Evolutionary conservation across 2,113 vertebrate species (phyloP).

Genomic region (Zosterops borbonicus): DNA sequence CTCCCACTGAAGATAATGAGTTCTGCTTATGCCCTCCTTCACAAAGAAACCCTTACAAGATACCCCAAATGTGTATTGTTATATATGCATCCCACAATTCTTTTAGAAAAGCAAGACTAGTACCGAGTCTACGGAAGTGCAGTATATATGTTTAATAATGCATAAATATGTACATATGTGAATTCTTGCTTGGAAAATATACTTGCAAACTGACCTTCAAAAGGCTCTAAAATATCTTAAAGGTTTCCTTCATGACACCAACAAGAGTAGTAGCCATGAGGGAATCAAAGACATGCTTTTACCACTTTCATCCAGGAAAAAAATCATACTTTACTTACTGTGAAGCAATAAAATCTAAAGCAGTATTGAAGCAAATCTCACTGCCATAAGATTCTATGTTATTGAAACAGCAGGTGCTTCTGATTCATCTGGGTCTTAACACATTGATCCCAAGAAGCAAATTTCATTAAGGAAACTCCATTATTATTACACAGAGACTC

Average conservation of each 20-base stretch:
- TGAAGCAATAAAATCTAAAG: slow-evolving; percentile 41
- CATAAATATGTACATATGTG: rapidly evolving
- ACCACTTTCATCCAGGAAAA: neutral
- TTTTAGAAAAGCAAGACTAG: neutral
- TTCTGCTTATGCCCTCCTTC: neutral
- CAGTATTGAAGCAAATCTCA: neutral
- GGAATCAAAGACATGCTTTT: slow-evolving; percentile 19
- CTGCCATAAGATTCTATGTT: neutral
- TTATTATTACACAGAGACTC: slow-evolving; percentile 15
- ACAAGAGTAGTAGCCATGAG: neutral
- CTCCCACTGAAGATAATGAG: neutral
- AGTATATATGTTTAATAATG: neutral
- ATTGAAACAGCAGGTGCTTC: slow-evolving; percentile 49
- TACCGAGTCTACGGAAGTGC: neutral
- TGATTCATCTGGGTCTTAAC: slow-evolving; percentile 32
- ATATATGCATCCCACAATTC: rapidly evolving
- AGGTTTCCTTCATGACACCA: neutral
- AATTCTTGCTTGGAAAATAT: neutral
- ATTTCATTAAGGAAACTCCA: slow-evolving; percentile 43
- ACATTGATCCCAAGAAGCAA: slow-evolving; percentile 36
- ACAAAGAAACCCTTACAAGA: neutral
- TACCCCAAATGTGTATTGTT: neutral
- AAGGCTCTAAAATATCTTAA: neutral
- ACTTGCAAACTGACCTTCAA: neutral
- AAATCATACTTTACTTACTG: neutral